phyloP scores from a whole-genome alignment of 2,888 invertebrate species.

The Diplazon laetatorius region DNA sequence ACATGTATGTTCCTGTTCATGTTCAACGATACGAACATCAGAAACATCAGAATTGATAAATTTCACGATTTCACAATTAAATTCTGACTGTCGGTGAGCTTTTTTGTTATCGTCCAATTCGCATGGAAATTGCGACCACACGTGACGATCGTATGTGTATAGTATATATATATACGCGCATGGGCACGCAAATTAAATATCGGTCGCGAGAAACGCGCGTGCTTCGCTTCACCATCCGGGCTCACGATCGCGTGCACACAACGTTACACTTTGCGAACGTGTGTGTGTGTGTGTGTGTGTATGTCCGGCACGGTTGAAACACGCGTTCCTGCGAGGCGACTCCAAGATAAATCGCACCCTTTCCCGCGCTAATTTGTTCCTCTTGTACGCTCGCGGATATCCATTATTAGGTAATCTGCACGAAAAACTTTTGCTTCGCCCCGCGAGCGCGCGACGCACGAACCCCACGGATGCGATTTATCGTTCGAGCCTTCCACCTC shows the following conservation, averaged over 20 bases:
- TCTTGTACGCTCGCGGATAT: constrained; percentile 75
- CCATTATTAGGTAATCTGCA: constrained; percentile 78
- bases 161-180: no score
- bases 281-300: constrained; percentile 55
- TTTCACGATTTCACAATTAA: constrained; percentile 37
- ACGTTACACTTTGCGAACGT: constrained; percentile 67
- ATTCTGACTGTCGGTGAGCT: constrained; percentile 24
- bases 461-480: constrained; percentile 67
- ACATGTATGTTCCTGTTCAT: no score
- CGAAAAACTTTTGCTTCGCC: constrained; percentile 74
- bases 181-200: constrained; percentile 79
- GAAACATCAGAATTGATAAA: background rate
- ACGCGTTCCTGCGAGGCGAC: constrained; percentile 70
- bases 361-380: constrained; percentile 77
- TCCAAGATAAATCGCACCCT: constrained; percentile 77
- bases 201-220: constrained; percentile 57
- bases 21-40: no score
- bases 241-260: constrained; percentile 70
- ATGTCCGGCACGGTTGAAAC: constrained; percentile 54
- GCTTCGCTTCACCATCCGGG: constrained; percentile 47
- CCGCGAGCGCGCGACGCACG: constrained; percentile 58
- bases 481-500: constrained; percentile 33
- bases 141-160: constrained; percentile 36
- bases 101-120: constrained; percentile 34
- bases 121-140: constrained; percentile 30